Percentiles rank a stretch among this genome's conserved stretches.
Conservation (phyloP, 2,888 invertebrate species). For the Rhyacophila evoluta region DNA sequence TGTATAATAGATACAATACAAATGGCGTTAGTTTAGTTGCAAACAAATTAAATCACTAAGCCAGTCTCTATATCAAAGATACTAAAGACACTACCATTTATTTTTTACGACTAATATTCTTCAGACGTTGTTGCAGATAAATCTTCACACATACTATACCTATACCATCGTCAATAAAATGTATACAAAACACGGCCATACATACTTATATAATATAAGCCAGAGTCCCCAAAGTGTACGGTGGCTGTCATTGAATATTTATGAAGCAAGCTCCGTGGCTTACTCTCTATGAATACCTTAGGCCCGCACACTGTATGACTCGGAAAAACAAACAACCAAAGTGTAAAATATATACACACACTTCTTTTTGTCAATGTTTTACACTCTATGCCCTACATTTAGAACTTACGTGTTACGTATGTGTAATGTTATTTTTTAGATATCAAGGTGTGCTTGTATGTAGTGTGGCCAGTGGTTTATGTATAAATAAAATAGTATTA, state of each 20-base stretch:
- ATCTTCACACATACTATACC: slow-evolving; percentile 32
- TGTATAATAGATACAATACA: too few relatives aligned
- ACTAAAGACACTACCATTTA: too few relatives aligned
- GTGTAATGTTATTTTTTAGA: too few relatives aligned
- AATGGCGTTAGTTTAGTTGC: too few relatives aligned
- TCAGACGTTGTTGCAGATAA: slow-evolving; percentile 30
- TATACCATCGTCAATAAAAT: background rate
- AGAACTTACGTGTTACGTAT: too few relatives aligned
- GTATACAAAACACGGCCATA: slow-evolving; percentile 4
- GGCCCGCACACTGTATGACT: slow-evolving; percentile 4
- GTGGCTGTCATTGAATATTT: slow-evolving; percentile 70
- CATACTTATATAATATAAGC: background rate
- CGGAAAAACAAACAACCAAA: background rate
- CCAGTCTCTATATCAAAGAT: too few relatives aligned
- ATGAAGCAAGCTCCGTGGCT: slow-evolving; percentile 63
- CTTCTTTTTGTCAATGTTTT: background rate
- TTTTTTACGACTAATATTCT: background rate
- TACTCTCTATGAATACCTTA: slow-evolving; percentile 52
- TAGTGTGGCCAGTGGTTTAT: too few relatives aligned
- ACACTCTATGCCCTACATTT: too few relatives aligned
- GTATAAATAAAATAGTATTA: too few relatives aligned
- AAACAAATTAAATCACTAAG: too few relatives aligned
- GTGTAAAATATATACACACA: background rate
- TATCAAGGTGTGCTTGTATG: too few relatives aligned
- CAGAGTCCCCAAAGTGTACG: slow-evolving; percentile 60